phyloP scores from a whole-genome alignment of 2,888 invertebrate genomes.

The Lepidocyrtinus sp. region DNA sequence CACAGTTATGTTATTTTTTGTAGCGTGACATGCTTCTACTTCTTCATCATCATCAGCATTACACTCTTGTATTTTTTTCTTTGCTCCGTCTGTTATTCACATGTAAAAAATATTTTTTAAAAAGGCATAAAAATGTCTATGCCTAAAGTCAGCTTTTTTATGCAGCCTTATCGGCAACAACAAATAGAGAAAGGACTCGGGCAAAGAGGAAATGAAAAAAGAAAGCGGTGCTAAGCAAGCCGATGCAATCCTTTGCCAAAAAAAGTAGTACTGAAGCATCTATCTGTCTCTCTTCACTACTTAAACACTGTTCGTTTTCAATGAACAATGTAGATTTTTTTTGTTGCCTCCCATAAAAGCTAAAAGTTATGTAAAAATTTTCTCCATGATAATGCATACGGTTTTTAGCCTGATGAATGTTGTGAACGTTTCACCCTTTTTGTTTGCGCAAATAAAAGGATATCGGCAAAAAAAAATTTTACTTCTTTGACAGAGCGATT shows the following conservation, averaged over 20 bases:
- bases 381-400: background rate
- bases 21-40: conserved; percentile 7
- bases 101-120: conserved; percentile 2
- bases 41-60: conserved; percentile 9
- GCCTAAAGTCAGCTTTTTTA: conserved; percentile 2
- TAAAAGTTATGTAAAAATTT: background rate
- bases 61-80: background rate
- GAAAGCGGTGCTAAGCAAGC: conserved; percentile 23
- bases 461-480: background rate
- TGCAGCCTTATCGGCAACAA: conserved; percentile 3
- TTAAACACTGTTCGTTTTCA: background rate
- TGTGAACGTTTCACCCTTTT: background rate
- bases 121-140: conserved; percentile 10
- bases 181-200: background rate
- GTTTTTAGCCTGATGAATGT: background rate
- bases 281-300: background rate
- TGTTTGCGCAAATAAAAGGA: conserved; percentile 1
- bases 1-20: conserved; percentile 2
- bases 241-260: conserved; percentile 52
- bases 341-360: too few relatives aligned
- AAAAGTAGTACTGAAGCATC: conserved; percentile 33
- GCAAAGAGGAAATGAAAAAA: conserved; percentile 5
- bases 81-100: conserved; percentile 1
- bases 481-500: background rate
- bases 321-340: background rate